Percentiles rank a stretch among this genome's conserved stretches.
Conservation (phyloP, 2,113 vertebrate genomes). For the Oryzias celebensis region DNA sequence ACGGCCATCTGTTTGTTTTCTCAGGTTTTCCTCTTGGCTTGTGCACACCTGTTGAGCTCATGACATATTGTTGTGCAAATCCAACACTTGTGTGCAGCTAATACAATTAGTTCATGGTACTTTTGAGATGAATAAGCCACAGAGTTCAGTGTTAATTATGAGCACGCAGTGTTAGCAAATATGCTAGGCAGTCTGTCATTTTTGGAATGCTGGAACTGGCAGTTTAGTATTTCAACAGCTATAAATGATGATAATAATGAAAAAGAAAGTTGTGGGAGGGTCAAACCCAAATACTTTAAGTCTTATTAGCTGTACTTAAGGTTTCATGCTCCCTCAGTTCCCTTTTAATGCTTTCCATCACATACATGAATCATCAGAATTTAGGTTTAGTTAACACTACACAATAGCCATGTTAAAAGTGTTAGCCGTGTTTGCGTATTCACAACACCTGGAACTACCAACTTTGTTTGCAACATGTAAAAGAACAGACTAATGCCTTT, state of each 20-base stretch:
- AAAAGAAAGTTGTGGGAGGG: too few relatives aligned
- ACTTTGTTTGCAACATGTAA: too few relatives aligned
- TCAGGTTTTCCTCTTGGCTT: background rate
- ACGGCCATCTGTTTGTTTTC: conserved; percentile 44
- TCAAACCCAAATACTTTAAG: too few relatives aligned
- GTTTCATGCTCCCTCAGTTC: too few relatives aligned
- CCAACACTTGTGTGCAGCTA: conserved; percentile 1
- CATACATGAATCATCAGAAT: too few relatives aligned
- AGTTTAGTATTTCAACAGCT: conserved; percentile 9
- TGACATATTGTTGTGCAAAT: background rate
- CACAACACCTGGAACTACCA: too few relatives aligned
- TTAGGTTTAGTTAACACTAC: too few relatives aligned
- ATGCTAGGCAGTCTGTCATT: conserved; percentile 9
- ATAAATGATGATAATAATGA: background rate
- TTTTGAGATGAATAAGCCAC: conserved; percentile 15
- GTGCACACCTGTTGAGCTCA: background rate
- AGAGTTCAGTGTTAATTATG: conserved; percentile 31
- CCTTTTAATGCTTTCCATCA: too few relatives aligned
- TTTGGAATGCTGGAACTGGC: background rate
- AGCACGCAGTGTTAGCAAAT: conserved; percentile 32
- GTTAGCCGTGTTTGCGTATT: too few relatives aligned
- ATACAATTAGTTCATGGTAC: conserved; percentile 13
- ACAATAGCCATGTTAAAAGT: too few relatives aligned
- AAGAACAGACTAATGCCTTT: too few relatives aligned
- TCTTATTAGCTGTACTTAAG: too few relatives aligned